phyloP scores from a whole-genome alignment of 2,113 vertebrate species.

The Pseudorhombus dupliciocellatus region DNA sequence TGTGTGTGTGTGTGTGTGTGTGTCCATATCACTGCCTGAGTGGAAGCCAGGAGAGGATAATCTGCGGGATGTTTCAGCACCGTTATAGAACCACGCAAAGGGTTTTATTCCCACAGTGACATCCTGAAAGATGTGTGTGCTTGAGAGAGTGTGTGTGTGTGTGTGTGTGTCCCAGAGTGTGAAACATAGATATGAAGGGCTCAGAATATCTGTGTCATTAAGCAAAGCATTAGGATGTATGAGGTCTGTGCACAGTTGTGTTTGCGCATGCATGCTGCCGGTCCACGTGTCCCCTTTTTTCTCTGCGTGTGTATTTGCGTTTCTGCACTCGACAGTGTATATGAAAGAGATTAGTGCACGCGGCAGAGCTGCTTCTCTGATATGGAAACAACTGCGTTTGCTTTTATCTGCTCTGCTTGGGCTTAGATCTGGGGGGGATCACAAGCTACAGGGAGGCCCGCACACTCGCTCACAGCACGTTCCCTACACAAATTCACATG shows the following conservation, averaged over 20 bases:
- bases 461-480: slow-evolving; percentile 20
- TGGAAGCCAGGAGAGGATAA: slow-evolving; percentile 67
- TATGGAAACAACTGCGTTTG: slow-evolving; percentile 60
- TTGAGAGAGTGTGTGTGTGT: neutral
- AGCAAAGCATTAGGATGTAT: slow-evolving; percentile 14
- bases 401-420: slow-evolving; percentile 67
- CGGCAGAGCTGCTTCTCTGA: slow-evolving; percentile 64
- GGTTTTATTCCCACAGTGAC: slow-evolving; percentile 59
- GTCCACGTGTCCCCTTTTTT: slow-evolving; percentile 34
- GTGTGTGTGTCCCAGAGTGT: neutral
- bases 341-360: slow-evolving; percentile 65
- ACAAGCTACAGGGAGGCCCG: slow-evolving; percentile 21
- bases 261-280: slow-evolving; percentile 40
- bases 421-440: slow-evolving; percentile 56
- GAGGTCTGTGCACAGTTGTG: slow-evolving; percentile 34
- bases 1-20: slow-evolving; percentile 19
- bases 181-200: slow-evolving; percentile 21
- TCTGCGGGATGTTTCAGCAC: slow-evolving; percentile 64
- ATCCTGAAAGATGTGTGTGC: slow-evolving; percentile 32
- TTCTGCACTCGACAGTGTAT: slow-evolving; percentile 32
- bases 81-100: slow-evolving; percentile 47
- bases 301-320: slow-evolving; percentile 15
- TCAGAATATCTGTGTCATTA: slow-evolving; percentile 25
- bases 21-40: slow-evolving; percentile 51
- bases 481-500: slow-evolving; percentile 8